Percentiles rank a stretch among this genome's conserved stretches.
Evolutionary conservation across 2,888 invertebrate genomes (phyloP).

Genomic region (Tanytarsus gracilentus): DNA sequence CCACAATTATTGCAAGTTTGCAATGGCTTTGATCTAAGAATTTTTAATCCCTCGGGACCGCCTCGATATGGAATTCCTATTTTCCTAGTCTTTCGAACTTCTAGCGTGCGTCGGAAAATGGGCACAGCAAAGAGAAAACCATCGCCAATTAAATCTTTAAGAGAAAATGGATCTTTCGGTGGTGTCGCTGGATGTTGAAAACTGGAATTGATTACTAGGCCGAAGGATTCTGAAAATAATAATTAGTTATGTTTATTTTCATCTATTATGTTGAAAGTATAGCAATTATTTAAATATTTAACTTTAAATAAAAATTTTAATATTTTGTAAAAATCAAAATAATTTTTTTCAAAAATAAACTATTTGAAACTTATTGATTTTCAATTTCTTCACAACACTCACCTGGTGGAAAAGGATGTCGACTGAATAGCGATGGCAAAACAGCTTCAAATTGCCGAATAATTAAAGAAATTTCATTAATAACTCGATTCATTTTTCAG

Average conservation of each 20-base stretch:
- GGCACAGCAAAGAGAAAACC: conserved; percentile 77
- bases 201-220: conserved; percentile 27
- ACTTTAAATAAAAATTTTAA: no score
- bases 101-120: conserved; percentile 64
- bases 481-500: conserved; percentile 22
- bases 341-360: neutral
- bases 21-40: conserved; percentile 61
- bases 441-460: neutral
- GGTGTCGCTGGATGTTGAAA: neutral
- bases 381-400: conserved; percentile 22
- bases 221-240: conserved; percentile 30
- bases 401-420: conserved; percentile 33
- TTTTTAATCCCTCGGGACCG: conserved; percentile 53
- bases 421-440: conserved; percentile 30
- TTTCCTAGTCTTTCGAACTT: conserved; percentile 62
- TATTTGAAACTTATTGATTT: neutral
- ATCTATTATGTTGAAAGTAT: conserved; percentile 29
- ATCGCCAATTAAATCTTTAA: conserved; percentile 60
- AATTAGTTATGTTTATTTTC: no score
- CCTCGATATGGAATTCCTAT: conserved; percentile 53
- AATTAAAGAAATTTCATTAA: conserved; percentile 11
- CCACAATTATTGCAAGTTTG: conserved; percentile 75
- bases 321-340: no score
- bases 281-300: neutral
- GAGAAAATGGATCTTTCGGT: conserved; percentile 41